These are phyloP conservation scores for Galendromus occidentalis DNA, from an alignment of 1,140 invertebrate species.

Conservation along the genomic window DNA sequence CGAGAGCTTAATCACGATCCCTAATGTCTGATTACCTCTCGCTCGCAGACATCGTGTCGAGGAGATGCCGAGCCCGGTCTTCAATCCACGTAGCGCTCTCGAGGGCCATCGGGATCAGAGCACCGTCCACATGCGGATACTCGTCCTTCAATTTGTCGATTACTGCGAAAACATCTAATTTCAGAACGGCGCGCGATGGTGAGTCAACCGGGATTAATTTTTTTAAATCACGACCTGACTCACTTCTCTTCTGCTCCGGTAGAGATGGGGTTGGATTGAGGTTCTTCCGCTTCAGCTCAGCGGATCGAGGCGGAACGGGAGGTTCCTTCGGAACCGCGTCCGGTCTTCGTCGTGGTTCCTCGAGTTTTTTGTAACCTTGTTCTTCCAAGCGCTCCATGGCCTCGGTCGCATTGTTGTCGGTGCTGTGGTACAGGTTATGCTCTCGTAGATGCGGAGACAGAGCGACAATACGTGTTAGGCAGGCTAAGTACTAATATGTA, in stretches of 20 bases:
- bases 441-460: not conserved
- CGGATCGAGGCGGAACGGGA: conserved; percentile 13
- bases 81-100: conserved; percentile 66
- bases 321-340: conserved; percentile 23
- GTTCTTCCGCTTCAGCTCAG: conserved; percentile 27
- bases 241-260: conserved; percentile 42
- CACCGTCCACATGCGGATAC: conserved; percentile 50
- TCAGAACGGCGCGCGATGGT: not conserved
- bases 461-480: not conserved
- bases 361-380: conserved; percentile 59
- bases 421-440: conserved; percentile 29
- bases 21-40: conserved; percentile 16
- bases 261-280: conserved; percentile 34
- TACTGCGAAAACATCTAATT: conserved; percentile 28
- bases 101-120: conserved; percentile 57
- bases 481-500: too few species aligned
- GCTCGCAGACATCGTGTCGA: conserved; percentile 22
- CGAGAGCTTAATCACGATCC: not conserved
- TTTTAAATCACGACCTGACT: not conserved
- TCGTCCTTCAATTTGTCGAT: conserved; percentile 47
- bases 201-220: conserved; percentile 12
- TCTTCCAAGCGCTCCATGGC: conserved; percentile 52
- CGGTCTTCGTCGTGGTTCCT: conserved; percentile 31
- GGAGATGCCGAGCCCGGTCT: conserved; percentile 36
- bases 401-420: conserved; percentile 68